Evolutionary conservation across 1,140 invertebrate species (phyloP).

Genomic region (Aphis craccivora): DNA sequence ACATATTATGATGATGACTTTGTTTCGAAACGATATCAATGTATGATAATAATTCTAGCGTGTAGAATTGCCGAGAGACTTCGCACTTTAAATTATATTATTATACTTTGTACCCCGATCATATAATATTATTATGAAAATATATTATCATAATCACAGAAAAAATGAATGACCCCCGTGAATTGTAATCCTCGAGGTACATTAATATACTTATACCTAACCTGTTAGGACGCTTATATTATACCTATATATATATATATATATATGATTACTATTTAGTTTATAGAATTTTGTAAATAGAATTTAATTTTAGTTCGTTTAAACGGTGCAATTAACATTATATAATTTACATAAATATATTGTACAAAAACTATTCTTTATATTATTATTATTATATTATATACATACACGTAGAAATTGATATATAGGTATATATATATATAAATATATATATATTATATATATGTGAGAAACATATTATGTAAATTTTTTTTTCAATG

Average conservation of each 20-base stretch:
- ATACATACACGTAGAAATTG: conserved; percentile 33
- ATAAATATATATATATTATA: neutral
- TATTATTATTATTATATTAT: conserved; percentile 37
- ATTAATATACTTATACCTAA: neutral
- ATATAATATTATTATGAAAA: neutral
- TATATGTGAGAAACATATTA: neutral
- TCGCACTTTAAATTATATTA: neutral
- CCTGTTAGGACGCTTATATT: neutral
- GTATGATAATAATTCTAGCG: neutral
- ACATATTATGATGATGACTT: neutral
- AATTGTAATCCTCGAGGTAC: neutral
- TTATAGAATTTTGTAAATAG: conserved; percentile 34
- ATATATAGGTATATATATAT: neutral
- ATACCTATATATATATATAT: neutral
- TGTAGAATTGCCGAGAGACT: neutral
- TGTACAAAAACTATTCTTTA: conserved; percentile 36
- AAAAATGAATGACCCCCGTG: neutral
- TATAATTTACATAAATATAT: conserved; percentile 28
- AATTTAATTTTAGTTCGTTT: conserved; percentile 40
- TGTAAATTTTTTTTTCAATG: neutral
- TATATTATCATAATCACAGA: neutral
- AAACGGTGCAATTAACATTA: conserved; percentile 55
- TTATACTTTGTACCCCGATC: neutral
- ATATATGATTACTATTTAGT: neutral
- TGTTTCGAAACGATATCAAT: neutral